Percentiles rank a stretch among this genome's conserved stretches.
Evolutionary conservation across 2,888 invertebrate species (phyloP).

Genomic region (Muscina levida): DNA sequence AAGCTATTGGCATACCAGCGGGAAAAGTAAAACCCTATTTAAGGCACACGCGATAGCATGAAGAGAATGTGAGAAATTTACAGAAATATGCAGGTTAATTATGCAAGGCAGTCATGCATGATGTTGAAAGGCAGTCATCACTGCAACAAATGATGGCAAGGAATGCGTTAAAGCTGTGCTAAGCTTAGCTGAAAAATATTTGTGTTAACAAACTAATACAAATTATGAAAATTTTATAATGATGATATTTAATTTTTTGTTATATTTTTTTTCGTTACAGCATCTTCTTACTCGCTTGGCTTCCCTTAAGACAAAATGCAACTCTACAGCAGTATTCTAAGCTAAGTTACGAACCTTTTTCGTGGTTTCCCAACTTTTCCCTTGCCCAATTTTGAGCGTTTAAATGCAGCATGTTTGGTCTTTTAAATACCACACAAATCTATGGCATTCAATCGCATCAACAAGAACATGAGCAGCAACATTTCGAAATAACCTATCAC

Average conservation of each 20-base stretch:
- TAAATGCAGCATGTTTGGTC: conserved; percentile 76
- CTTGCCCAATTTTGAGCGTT: background rate
- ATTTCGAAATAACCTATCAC: conserved; percentile 46
- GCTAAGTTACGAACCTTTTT: conserved; percentile 45
- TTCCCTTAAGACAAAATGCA: conserved; percentile 13
- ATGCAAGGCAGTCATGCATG: too few species aligned
- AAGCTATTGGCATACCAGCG: too few species aligned
- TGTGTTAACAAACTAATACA: background rate
- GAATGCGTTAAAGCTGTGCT: too few species aligned
- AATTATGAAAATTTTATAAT: background rate
- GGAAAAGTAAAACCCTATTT: too few species aligned
- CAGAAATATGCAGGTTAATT: too few species aligned
- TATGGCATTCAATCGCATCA: conserved; percentile 74
- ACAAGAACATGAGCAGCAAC: conserved; percentile 61
- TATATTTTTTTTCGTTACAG: conserved; percentile 43
- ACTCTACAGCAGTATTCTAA: conserved; percentile 38
- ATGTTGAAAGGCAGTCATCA: too few species aligned
- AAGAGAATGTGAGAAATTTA: too few species aligned
- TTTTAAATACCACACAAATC: conserved; percentile 76
- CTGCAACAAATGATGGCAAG: too few species aligned
- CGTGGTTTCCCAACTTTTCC: background rate
- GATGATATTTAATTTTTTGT: background rate
- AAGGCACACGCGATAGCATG: too few species aligned
- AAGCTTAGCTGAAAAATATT: conserved; percentile 37
- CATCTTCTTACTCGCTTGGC: conserved; percentile 42